These are phyloP conservation scores for Acronicta psi DNA, from an alignment of 2,888 invertebrate genomes.

Conservation along the genomic window DNA sequence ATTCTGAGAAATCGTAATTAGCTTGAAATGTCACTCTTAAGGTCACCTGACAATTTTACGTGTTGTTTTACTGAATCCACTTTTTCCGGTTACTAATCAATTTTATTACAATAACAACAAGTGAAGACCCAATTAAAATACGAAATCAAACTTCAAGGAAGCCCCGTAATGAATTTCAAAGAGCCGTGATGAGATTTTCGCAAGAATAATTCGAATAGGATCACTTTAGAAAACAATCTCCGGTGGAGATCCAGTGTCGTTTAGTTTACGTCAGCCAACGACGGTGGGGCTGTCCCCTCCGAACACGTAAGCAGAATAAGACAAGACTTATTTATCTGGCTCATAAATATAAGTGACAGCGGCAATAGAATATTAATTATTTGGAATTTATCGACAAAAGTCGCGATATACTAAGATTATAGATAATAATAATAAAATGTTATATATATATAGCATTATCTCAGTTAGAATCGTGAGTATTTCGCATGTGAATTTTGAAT, in stretches of 20 bases:
- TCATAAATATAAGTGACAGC: conserved; percentile 50
- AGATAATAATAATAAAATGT: conserved; percentile 6
- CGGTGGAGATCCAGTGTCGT: conserved; percentile 56
- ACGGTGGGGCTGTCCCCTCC: conserved; percentile 39
- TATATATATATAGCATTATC: conserved; percentile 27
- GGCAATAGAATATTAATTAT: conserved; percentile 47
- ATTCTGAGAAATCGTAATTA: conserved; percentile 49
- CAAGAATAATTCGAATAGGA: conserved; percentile 49
- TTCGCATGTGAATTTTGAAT: conserved; percentile 7
- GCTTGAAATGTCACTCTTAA: conserved; percentile 37
- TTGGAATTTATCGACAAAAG: conserved; percentile 13
- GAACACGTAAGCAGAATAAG: conserved; percentile 63
- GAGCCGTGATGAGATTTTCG: conserved; percentile 55
- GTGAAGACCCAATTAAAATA: conserved; percentile 37
- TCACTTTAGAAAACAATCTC: conserved; percentile 65
- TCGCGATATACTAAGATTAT: conserved; percentile 11
- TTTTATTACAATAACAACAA: conserved; percentile 12
- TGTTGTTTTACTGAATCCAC: conserved; percentile 46
- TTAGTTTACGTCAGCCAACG: conserved; percentile 63
- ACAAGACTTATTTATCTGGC: conserved; percentile 50
- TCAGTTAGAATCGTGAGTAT: conserved; percentile 22
- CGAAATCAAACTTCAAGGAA: conserved; percentile 26
- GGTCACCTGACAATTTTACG: conserved; percentile 48
- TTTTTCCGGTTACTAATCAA: conserved; percentile 33
- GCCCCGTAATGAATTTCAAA: conserved; percentile 47